phyloP scores from a whole-genome alignment of 1,140 invertebrate species.

The Triops cancriformis region DNA sequence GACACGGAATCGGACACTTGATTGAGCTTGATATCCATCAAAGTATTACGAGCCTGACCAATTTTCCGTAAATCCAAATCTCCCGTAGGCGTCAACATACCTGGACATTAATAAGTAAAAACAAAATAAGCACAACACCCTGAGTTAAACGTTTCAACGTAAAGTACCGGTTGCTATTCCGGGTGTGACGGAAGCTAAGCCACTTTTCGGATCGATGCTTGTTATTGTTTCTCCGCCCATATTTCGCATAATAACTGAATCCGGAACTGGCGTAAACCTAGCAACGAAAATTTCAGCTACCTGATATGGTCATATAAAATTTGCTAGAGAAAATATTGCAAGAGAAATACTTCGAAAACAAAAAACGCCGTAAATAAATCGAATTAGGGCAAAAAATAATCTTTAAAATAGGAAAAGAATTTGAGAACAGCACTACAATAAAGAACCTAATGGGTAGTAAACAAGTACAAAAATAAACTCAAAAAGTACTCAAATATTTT shows the following conservation, averaged over 20 bases:
- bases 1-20: conserved; percentile 98
- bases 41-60: conserved; percentile 95
- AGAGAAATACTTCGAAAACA: no score
- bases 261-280: conserved; percentile 86
- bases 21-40: conserved; percentile 98
- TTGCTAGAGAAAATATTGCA: no score
- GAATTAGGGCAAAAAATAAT: no score
- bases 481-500: no score
- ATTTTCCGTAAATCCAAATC: conserved; percentile 98
- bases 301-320: no score
- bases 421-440: no score
- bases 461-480: no score
- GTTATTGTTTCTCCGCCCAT: conserved; percentile 71
- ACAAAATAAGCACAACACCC: neutral
- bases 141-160: neutral
- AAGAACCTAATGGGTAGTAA: no score
- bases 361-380: no score
- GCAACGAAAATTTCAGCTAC: conserved; percentile 35
- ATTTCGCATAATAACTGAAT: conserved; percentile 87
- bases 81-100: conserved; percentile 63
- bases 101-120: conserved; percentile 33
- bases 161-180: conserved; percentile 19
- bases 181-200: conserved; percentile 73
- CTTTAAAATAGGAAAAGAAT: no score
- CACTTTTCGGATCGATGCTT: conserved; percentile 75